These are phyloP conservation scores for Platyrinchus mystaceus DNA, from an alignment of 2,797 vertebrate species.

Conservation along the genomic window DNA sequence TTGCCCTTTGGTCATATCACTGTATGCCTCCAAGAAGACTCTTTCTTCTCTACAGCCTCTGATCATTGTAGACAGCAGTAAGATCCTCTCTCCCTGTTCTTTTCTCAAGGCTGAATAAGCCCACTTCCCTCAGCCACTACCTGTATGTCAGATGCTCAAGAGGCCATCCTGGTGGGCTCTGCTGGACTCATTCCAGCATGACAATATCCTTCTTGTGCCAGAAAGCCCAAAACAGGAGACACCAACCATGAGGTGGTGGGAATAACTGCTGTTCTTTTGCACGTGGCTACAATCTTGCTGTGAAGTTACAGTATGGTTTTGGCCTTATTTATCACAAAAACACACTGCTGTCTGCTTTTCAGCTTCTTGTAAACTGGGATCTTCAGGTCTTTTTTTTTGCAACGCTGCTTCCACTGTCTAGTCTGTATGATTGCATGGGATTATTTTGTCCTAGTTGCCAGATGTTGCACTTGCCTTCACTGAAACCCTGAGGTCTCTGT, in stretches of 20 bases:
- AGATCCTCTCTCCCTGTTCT: background rate
- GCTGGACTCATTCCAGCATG: background rate
- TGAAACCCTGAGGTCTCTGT: background rate
- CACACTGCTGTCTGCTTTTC: background rate
- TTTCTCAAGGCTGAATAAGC: background rate
- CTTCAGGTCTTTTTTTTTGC: background rate
- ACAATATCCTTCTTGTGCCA: background rate
- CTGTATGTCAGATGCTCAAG: background rate
- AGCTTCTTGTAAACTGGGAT: background rate
- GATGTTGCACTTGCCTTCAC: background rate
- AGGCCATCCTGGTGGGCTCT: background rate
- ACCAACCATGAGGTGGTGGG: background rate
- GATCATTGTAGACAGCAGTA: background rate
- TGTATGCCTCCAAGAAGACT: rapidly evolving
- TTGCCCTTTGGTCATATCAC: background rate
- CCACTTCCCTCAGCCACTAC: background rate
- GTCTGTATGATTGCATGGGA: background rate
- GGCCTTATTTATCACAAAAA: background rate
- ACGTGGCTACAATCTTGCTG: background rate
- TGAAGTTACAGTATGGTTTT: rapidly evolving
- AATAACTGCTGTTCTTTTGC: background rate
- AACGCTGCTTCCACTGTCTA: background rate
- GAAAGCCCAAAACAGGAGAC: background rate
- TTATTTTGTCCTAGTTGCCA: background rate
- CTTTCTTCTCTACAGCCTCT: background rate